These are phyloP conservation scores for Parapristionchus giblindavisi DNA, from an alignment of 2,888 invertebrate genomes.

Conservation along the genomic window DNA sequence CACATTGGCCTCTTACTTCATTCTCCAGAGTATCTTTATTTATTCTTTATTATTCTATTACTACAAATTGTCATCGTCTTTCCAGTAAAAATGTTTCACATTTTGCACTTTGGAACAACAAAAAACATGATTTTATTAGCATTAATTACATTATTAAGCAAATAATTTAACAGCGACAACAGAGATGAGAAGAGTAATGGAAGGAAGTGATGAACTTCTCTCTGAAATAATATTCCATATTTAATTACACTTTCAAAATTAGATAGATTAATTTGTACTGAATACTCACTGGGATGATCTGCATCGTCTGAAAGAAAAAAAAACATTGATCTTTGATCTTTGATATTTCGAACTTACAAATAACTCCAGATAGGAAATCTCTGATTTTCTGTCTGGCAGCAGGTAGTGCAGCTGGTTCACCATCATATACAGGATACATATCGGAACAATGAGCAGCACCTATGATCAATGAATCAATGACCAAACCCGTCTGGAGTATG, in stretches of 20 bases:
- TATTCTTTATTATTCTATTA: neutral
- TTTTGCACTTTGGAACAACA: neutral
- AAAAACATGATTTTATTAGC: neutral
- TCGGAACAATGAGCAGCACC: constrained; percentile 64
- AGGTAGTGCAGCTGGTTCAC: constrained; percentile 52
- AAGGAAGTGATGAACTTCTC: neutral
- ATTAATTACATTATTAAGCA: neutral
- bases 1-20: too few species aligned
- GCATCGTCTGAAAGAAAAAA: constrained; percentile 8
- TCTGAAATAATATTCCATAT: neutral
- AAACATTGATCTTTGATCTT: neutral
- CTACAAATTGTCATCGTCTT: neutral
- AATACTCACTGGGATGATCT: constrained; percentile 5
- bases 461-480: too few species aligned
- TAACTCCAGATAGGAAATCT: constrained; percentile 6
- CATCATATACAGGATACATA: constrained; percentile 60
- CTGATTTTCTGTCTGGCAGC: constrained; percentile 47
- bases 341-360: too few species aligned
- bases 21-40: neutral
- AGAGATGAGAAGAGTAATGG: neutral
- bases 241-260: neutral
- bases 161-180: neutral
- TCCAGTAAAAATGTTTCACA: neutral
- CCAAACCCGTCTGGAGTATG: too few species aligned
- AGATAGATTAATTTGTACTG: neutral